A percentile compares a stretch with the other conserved stretches of the same genome.
phyloP scores from a whole-genome alignment of 2,113 vertebrate species.

The Geococcyx californianus region DNA sequence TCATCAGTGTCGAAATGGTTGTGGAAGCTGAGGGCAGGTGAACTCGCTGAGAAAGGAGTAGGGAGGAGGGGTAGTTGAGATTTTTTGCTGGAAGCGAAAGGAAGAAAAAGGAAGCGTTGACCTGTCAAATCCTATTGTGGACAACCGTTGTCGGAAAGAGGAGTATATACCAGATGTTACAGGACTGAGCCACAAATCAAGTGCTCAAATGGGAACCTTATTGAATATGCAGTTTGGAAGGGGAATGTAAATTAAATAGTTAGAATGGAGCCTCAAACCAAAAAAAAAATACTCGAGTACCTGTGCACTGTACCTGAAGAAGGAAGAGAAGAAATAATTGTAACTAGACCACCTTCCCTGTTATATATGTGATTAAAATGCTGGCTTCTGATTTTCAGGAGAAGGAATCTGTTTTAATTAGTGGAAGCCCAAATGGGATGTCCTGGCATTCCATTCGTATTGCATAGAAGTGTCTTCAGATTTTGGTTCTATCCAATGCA shows the following conservation, averaged over 20 bases:
- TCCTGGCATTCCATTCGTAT: not conserved
- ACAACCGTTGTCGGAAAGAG: not conserved
- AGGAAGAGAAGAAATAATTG: not conserved
- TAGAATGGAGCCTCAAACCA: not conserved
- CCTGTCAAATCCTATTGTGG: not conserved
- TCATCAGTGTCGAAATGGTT: conserved; percentile 25
- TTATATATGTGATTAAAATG: not conserved
- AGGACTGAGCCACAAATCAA: not conserved
- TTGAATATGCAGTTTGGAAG: not conserved
- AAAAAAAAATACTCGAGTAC: no score
- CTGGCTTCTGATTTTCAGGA: not conserved
- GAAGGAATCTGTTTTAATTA: not conserved
- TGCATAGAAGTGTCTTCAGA: not conserved
- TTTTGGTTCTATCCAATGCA: not conserved
- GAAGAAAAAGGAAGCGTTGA: not conserved
- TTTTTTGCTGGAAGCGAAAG: not conserved
- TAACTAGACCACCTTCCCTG: not conserved
- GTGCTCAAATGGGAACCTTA: not conserved
- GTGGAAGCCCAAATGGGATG: not conserved
- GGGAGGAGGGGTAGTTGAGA: not conserved
- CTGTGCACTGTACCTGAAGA: not conserved
- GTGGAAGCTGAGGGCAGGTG: not conserved
- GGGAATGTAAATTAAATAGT: not conserved
- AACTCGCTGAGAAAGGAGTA: not conserved
- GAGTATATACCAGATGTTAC: rapidly evolving